phyloP scores from a whole-genome alignment of 2,797 vertebrate species.

The Pangasius larnaudii region DNA sequence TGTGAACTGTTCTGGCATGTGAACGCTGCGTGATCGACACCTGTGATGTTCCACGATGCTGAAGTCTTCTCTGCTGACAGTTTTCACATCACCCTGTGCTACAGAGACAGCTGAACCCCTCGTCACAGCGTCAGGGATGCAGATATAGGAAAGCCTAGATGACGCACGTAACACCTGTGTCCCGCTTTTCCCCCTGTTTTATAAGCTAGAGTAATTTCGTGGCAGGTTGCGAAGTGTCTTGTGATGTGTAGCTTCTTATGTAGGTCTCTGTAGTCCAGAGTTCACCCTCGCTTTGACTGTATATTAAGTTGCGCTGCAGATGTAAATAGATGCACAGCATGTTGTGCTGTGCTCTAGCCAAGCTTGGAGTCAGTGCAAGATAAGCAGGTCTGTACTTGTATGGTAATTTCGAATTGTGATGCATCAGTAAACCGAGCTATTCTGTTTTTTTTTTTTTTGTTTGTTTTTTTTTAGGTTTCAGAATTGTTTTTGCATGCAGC shows the following conservation, averaged over 20 bases:
- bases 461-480: neutral
- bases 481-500: neutral
- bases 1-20: neutral
- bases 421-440: neutral
- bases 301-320: neutral
- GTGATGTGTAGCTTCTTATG: neutral
- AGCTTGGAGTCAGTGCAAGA: neutral
- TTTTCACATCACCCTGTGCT: constrained; percentile 2
- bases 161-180: neutral
- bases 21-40: neutral
- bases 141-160: neutral
- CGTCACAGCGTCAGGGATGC: neutral
- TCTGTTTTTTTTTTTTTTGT: neutral
- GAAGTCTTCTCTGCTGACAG: neutral
- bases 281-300: neutral
- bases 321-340: neutral
- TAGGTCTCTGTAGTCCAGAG: neutral
- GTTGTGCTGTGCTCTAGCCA: neutral
- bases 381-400: neutral
- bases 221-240: neutral
- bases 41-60: neutral
- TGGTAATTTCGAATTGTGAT: neutral
- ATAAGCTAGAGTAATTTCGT: neutral
- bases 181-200: neutral
- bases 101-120: neutral